Evolutionary conservation across 2,888 invertebrate genomes (phyloP), one percentile per base, ranked within the genome.

Genomic region (Sarcophaga carnaria): DNA sequence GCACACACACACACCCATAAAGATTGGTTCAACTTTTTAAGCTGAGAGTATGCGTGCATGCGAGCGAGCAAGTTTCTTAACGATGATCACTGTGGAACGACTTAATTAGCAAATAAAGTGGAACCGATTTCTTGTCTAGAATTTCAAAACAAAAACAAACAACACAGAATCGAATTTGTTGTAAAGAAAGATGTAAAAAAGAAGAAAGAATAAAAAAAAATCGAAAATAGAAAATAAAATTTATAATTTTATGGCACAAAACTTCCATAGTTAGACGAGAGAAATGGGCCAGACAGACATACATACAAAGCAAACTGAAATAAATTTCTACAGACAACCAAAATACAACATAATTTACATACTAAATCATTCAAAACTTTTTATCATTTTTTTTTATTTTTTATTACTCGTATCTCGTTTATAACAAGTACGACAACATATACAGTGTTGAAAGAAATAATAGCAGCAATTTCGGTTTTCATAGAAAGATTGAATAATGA

Each of bases 81-180:
- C 70, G 20, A 76, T 76, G 71, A 81, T 84, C 62, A 71, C 76
- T 84, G 84, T 87, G 84, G 84, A 87, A 87, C 87, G 84, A 87
- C 84, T 87, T 84, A 87, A 87, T 87, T 87, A 87, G 75, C 87
- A 87, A 37, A 84, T 84, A 82, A 87, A 87, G 87, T 82, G 84
- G 87, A 87, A 84, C 87, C 47, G 75, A 82, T 84, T 83, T 87
- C 75, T 75, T 76, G 66, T 79, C 76, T 75, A 79, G 60, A 62
- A 22, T 59, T 45, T 54, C 10, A 60, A 62, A 59, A 60, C 63
- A 72, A 64, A 25, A 60, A 49, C n/a, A 22, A 54, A 12, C 3
- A 59, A 60, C 8, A 60, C 77, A 63, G 17, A 45, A 37, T 8
- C 37, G 1, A 37, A 37, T 37, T 37, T 37, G 54, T 54, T 12